Conservation (phyloP, 2,113 vertebrate species). For the Pseudorasbora parva region DNA sequence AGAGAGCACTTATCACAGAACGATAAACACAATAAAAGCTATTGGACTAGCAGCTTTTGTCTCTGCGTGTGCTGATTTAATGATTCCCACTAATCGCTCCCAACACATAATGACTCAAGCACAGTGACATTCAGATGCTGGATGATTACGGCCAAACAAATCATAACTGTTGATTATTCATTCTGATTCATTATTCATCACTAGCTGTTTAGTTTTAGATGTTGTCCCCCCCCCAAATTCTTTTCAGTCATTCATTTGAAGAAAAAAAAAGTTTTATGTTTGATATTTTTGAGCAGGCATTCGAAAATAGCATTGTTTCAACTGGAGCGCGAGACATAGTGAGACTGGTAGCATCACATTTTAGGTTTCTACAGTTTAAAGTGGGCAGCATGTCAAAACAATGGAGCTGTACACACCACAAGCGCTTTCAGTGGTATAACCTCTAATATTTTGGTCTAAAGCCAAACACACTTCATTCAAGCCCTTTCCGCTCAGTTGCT, state of each 20-base stretch:
- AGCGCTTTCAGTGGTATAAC: no score
- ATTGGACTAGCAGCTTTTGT: conserved; percentile 38
- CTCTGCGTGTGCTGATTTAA: conserved; percentile 38
- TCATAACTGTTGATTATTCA: neutral
- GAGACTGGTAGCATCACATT: no score
- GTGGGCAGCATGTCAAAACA: no score
- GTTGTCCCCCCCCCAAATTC: neutral
- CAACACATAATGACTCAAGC: neutral
- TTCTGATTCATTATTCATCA: neutral
- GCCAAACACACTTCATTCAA: no score
- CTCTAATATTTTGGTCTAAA: no score
- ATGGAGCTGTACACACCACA: no score
- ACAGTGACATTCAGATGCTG: neutral
- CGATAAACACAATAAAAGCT: conserved; percentile 46
- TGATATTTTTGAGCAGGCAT: no score
- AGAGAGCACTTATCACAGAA: conserved; percentile 27
- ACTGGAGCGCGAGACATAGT: no score
- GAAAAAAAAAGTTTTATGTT: no score
- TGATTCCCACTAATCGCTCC: neutral
- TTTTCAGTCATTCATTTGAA: neutral
- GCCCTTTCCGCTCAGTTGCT: no score
- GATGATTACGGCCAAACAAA: neutral
- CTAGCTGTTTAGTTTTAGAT: neutral
- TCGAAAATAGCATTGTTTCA: no score
- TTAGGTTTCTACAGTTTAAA: no score